These are phyloP conservation scores for Cephonodes hylas DNA, from an alignment of 2,888 invertebrate species.

Conservation along the genomic window DNA sequence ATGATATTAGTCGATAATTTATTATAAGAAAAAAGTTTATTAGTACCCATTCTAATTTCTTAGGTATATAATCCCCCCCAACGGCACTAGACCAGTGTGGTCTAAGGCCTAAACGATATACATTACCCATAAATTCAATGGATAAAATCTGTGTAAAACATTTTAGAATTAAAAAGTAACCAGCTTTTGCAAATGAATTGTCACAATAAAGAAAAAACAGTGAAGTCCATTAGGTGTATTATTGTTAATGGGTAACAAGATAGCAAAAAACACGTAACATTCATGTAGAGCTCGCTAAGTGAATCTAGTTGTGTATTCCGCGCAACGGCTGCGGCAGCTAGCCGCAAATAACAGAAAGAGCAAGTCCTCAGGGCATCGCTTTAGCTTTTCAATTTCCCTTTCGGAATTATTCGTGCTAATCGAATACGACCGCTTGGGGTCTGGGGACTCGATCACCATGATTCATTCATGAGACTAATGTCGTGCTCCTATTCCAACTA, in stretches of 20 bases:
- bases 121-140: no score
- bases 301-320: constrained; percentile 67
- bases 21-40: no score
- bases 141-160: no score
- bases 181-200: neutral
- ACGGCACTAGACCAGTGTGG: no score
- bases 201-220: neutral
- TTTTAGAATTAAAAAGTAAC: neutral
- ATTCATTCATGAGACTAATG: constrained; percentile 80
- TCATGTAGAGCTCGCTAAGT: constrained; percentile 37
- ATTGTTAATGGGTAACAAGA: constrained; percentile 12
- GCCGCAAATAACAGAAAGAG: constrained; percentile 80
- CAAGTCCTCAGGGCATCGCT: constrained; percentile 78
- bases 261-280: constrained; percentile 41
- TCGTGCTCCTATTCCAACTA: constrained; percentile 62
- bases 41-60: no score
- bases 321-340: constrained; percentile 53
- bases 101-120: no score
- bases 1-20: no score
- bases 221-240: neutral
- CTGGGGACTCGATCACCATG: constrained; percentile 66
- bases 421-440: constrained; percentile 72
- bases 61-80: no score
- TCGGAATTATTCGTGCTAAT: constrained; percentile 80
- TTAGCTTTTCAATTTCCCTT: constrained; percentile 81